Evolutionary conservation across 2,797 vertebrate species (phyloP).

Genomic region (Lycodopsis pacificus): DNA sequence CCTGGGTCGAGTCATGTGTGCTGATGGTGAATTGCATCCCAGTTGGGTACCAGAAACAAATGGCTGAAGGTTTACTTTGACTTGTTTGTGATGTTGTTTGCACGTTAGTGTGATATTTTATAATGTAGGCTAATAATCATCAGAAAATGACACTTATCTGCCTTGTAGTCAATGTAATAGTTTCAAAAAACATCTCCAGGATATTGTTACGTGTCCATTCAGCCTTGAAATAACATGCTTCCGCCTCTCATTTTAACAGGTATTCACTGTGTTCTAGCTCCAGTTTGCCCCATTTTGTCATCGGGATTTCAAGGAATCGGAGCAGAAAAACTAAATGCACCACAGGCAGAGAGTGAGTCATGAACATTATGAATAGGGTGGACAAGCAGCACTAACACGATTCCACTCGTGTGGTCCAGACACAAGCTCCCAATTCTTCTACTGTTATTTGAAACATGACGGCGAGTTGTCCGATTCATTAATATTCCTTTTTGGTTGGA

Average conservation of each 20-base stretch:
- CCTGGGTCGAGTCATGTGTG: background rate
- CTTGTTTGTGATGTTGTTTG: background rate
- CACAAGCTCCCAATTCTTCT: slow-evolving; percentile 4
- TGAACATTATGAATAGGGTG: background rate
- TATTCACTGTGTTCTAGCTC: background rate
- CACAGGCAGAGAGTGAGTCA: slow-evolving; percentile 45
- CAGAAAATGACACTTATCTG: background rate
- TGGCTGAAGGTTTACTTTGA: background rate
- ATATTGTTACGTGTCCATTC: background rate
- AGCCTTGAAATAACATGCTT: background rate
- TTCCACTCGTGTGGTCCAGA: slow-evolving; percentile 35
- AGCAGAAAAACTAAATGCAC: slow-evolving; percentile 9
- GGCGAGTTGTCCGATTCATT: slow-evolving; percentile 26
- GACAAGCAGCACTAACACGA: slow-evolving; percentile 15
- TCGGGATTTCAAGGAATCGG: slow-evolving; percentile 1
- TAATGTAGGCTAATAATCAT: background rate
- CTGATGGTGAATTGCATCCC: background rate
- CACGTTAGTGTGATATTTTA: background rate
- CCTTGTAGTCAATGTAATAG: background rate
- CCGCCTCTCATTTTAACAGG: background rate
- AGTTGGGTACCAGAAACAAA: background rate
- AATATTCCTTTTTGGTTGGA: slow-evolving; percentile 5
- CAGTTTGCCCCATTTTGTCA: slow-evolving; percentile 17
- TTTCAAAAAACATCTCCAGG: background rate
- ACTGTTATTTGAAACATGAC: slow-evolving; percentile 25